A percentile compares a stretch with the other conserved stretches of the same genome.
Conservation (phyloP, 1,140 invertebrate species). For the Zaprionus kolodkinae region DNA sequence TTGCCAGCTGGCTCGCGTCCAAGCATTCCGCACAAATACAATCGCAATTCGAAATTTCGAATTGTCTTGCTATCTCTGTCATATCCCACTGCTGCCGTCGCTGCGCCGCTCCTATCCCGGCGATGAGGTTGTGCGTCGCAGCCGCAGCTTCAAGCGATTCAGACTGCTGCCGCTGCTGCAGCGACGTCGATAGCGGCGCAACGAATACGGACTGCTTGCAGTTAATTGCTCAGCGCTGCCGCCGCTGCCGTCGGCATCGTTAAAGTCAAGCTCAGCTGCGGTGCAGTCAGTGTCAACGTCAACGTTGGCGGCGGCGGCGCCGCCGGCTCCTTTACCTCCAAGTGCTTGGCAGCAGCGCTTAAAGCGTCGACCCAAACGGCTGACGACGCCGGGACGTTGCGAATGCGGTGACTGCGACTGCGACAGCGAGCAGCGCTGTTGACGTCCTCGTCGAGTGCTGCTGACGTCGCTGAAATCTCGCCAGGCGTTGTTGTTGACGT, state of each 20-base stretch:
- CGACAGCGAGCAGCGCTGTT: constrained; percentile 5
- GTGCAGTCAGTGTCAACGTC: constrained; percentile 1
- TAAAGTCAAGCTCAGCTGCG: constrained; percentile 28
- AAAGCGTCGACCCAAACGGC: constrained; percentile 57
- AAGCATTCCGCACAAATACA: constrained; percentile 21
- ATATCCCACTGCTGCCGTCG: constrained; percentile 12
- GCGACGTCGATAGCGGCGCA: constrained; percentile 55
- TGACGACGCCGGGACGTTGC: constrained; percentile 45
- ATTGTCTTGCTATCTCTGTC: constrained; percentile 3
- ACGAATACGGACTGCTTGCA: constrained; percentile 45
- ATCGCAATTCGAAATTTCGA: constrained; percentile 10
- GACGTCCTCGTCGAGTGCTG: constrained; percentile 16
- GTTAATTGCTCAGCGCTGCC: constrained; percentile 66
- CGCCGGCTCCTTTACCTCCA: background rate
- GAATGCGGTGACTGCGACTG: constrained; percentile 11
- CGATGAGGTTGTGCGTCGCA: constrained; percentile 65
- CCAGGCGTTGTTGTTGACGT: constrained; percentile 30
- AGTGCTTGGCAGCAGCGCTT: constrained; percentile 51
- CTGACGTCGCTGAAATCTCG: constrained; percentile 15
- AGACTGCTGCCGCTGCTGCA: constrained; percentile 61
- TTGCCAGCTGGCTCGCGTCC: constrained; percentile 13
- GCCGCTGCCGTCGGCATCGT: constrained; percentile 24
- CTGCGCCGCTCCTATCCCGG: constrained; percentile 51
- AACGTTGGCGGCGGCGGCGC: background rate
- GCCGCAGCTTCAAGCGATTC: constrained; percentile 62